These are phyloP conservation scores for Presbytis comata DNA, from an alignment of 2,797 vertebrate genomes.

Conservation along the genomic window DNA sequence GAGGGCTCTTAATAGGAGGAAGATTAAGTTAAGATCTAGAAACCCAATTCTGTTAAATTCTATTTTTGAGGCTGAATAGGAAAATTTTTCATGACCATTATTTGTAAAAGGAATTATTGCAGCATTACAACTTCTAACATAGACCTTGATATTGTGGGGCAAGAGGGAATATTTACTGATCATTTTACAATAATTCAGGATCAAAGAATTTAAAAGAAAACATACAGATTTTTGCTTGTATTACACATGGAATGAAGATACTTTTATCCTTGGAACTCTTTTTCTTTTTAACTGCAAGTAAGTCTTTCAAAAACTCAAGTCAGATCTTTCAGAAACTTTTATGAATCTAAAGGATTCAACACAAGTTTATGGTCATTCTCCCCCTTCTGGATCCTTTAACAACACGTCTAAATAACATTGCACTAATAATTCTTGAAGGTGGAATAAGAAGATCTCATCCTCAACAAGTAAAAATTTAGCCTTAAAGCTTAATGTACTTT, in stretches of 20 bases:
- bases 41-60: neutral
- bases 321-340: constrained; percentile 8
- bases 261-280: constrained; percentile 34
- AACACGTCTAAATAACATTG: neutral
- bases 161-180: neutral
- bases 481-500: constrained; percentile 33
- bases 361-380: neutral
- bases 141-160: neutral
- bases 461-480: constrained; percentile 44
- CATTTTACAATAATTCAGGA: constrained; percentile 28
- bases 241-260: neutral
- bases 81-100: neutral
- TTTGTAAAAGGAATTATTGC: neutral
- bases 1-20: neutral
- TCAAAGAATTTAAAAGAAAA: constrained; percentile 16
- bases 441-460: constrained; percentile 37
- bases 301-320: constrained; percentile 39
- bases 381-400: neutral
- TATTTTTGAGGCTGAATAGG: neutral
- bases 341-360: neutral
- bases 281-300: constrained; percentile 42
- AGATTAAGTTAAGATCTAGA: constrained; percentile 40
- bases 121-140: neutral
- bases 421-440: constrained; percentile 17
- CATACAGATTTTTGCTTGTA: neutral